Conservation (phyloP, 2,797 vertebrate genomes). For the Pseudomugil gertrudae region DNA sequence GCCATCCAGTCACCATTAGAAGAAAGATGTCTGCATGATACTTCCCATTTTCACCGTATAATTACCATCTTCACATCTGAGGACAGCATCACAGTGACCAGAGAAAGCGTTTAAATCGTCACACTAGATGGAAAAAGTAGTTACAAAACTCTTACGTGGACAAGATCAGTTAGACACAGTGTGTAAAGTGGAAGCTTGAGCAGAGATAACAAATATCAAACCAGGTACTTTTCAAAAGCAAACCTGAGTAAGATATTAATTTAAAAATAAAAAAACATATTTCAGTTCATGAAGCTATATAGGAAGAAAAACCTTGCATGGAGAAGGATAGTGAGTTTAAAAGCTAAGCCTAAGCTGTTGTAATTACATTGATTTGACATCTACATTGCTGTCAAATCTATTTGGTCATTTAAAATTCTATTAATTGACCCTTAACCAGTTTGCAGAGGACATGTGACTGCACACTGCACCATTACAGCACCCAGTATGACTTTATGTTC, state of each 20-base stretch:
- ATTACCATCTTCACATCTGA: background rate
- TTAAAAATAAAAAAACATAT: slow-evolving; percentile 7
- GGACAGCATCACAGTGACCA: background rate
- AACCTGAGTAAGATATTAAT: slow-evolving; percentile 5
- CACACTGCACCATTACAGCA: slow-evolving; percentile 24
- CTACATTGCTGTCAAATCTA: slow-evolving; percentile 24
- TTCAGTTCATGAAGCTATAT: slow-evolving; percentile 16
- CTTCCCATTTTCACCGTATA: background rate
- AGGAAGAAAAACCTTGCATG: slow-evolving; percentile 29
- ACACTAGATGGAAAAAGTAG: background rate
- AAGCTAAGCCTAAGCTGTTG: slow-evolving; percentile 34
- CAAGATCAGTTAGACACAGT: background rate
- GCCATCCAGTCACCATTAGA: background rate
- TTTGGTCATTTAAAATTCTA: slow-evolving; percentile 34
- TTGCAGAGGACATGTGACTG: slow-evolving; percentile 34
- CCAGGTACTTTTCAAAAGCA: slow-evolving; percentile 9
- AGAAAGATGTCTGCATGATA: background rate
- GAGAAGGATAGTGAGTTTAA: slow-evolving; percentile 32
- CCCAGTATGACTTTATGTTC: slow-evolving; percentile 6
- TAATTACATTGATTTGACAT: slow-evolving; percentile 19
- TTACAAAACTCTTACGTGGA: background rate
- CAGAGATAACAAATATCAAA: slow-evolving; percentile 17
- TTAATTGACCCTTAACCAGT: slow-evolving; percentile 30
- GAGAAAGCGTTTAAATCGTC: background rate
- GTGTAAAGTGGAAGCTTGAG: background rate